Evolutionary conservation across 2,797 vertebrate species (phyloP), one percentile per base, ranked within the genome.

Genomic region (Rhinatrema bivittatum): DNA sequence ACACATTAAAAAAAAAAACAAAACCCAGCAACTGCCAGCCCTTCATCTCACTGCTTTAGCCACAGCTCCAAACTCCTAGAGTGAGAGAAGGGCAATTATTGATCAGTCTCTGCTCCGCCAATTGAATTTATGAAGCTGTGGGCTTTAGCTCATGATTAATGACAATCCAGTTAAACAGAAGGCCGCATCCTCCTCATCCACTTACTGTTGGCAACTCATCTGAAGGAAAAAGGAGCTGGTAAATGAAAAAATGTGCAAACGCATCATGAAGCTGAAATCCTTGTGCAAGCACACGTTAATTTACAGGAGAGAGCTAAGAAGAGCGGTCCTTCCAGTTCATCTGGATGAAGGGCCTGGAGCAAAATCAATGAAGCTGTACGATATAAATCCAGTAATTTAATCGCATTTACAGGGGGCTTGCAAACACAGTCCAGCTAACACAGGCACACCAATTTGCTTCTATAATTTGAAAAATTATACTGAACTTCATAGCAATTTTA

Each of bases 141-240:
- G 43, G 42, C 57, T 60, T 48, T 51, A 29, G 41, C 19, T 27
- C 39, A 53, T 30, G 65, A 63, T 46, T 50, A 55, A 53, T 32
- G 36, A 56, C 30, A 17, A 22, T 24, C 55, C 55, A 19, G 29
- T 63, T 53, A 57, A 50, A 39, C 39, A 41, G 21, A 63, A 34
- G 28, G 20, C 18, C 30, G 45, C 10, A 37, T 53, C 22, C 18
- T 39, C 13, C 11, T 36, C 12, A 4, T 25, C 10, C 15, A 16
- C 24, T 47, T 52, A 28, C 10, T 2, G 7, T 34, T 25, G 19
- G n/a, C 34, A 53, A 13, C 10, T 32, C 13, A 25, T 32, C 8
- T 14, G 20, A 0, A 11, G 49, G 13, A 7, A 3, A 57, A 31
- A 15, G 20, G 12, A 40, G 33, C 45, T 42, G 16, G n/a, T 5